Conservation (phyloP, 2,888 invertebrate genomes). For the Tetragnatha montana region DNA sequence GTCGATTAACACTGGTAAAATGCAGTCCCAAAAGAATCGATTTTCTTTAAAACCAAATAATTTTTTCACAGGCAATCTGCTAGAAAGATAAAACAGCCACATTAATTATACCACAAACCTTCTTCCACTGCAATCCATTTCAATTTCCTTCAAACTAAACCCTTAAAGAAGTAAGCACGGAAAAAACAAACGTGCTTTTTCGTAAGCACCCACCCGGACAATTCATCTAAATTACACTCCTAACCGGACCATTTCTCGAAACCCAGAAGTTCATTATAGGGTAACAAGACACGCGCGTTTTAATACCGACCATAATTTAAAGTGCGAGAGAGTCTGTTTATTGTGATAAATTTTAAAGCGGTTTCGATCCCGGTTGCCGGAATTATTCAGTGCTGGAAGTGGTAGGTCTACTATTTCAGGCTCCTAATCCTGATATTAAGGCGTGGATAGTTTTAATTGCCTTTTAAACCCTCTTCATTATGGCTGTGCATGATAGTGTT, state of each 20-base stretch:
- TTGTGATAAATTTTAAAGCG: slow-evolving; percentile 20
- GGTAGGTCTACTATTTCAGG: background rate
- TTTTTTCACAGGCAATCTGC: background rate
- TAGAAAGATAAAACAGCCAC: background rate
- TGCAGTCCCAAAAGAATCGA: too few relatives aligned
- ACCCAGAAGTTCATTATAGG: slow-evolving; percentile 18
- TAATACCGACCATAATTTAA: slow-evolving; percentile 19
- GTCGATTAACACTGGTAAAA: too few relatives aligned
- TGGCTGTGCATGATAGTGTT: background rate
- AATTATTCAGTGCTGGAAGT: slow-evolving; percentile 6
- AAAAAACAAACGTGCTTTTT: background rate
- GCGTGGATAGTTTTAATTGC: slow-evolving; percentile 21
- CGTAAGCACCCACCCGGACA: background rate
- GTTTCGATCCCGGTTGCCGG: background rate
- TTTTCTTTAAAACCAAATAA: too few relatives aligned
- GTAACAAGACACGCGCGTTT: slow-evolving; percentile 17
- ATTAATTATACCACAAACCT: background rate
- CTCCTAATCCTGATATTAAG: slow-evolving; percentile 3
- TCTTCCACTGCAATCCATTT: background rate
- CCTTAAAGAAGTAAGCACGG: background rate
- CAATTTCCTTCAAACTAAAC: slow-evolving; percentile 10
- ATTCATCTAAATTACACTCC: slow-evolving; percentile 24
- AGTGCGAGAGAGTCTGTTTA: background rate
- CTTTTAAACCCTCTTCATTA: slow-evolving; percentile 22
- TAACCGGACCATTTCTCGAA: background rate